Conservation (phyloP, 2,113 vertebrate species). For the Dromiciops gliroides region DNA sequence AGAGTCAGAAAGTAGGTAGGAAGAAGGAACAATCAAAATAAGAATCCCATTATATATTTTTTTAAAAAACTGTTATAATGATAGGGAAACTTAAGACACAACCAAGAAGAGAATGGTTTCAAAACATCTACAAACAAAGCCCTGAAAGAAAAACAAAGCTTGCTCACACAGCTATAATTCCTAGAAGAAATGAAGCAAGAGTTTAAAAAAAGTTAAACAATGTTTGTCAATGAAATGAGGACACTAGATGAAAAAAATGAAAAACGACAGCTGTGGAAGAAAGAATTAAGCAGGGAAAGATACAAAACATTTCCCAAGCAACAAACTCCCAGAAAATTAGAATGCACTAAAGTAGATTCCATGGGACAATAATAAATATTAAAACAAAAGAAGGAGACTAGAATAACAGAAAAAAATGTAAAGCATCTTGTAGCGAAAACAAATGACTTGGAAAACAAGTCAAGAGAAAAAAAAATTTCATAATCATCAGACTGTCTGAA, state of each 20-base stretch:
- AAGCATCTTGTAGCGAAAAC: not conserved
- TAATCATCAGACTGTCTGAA: not conserved
- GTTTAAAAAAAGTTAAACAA: not conserved
- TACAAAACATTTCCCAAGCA: not conserved
- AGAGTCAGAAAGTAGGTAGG: not conserved
- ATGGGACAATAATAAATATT: not conserved
- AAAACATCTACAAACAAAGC: not conserved
- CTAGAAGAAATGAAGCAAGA: not conserved
- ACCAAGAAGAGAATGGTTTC: not conserved
- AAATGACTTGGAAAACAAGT: not conserved
- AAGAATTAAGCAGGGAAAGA: not conserved
- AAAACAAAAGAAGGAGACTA: not conserved
- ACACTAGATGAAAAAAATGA: not conserved
- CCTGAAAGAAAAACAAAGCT: not conserved
- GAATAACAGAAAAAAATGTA: not conserved
- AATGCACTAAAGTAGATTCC: not conserved
- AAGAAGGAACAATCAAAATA: not conserved
- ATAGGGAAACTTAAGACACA: not conserved
- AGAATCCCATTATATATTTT: not conserved
- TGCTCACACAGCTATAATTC: not conserved
- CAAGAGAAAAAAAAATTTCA: not conserved
- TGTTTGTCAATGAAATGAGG: not conserved
- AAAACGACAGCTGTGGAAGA: not conserved
- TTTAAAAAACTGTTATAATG: not conserved
- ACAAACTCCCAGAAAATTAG: not conserved